Conservation (phyloP, 1,140 invertebrate genomes). For the Euborellia annulipes region DNA sequence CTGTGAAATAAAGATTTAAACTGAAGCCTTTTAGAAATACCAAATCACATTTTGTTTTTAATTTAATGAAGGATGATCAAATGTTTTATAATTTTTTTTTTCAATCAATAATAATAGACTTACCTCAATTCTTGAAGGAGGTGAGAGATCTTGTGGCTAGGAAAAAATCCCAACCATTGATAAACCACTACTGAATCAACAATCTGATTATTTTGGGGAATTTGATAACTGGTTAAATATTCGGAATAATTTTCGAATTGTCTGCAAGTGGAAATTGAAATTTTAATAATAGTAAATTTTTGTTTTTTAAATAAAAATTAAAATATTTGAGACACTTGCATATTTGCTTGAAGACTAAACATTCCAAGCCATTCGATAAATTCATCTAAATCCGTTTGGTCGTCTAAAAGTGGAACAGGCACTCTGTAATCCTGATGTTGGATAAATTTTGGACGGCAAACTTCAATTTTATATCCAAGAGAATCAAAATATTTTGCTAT, state of each 20-base stretch:
- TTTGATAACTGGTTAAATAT: constrained; percentile 27
- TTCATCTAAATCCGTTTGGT: constrained; percentile 17
- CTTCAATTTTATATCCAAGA: constrained; percentile 26
- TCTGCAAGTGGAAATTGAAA: constrained; percentile 12
- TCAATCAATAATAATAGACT: constrained; percentile 2
- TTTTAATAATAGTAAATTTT: constrained; percentile 1
- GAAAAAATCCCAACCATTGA: constrained; percentile 34
- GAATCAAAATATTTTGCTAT: constrained; percentile 37
- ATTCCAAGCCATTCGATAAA: constrained; percentile 39
- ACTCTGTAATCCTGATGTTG: constrained; percentile 23
- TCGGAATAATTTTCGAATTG: constrained; percentile 17
- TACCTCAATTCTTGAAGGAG: constrained; percentile 27
- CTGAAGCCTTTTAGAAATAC: no score
- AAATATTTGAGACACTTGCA: constrained; percentile 22
- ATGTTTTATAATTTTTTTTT: no score
- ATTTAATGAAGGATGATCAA: no score
- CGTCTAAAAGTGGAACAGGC: constrained; percentile 18
- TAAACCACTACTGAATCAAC: constrained; percentile 26
- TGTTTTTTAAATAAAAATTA: constrained; percentile 2
- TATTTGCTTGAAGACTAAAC: constrained; percentile 28
- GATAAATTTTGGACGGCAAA: constrained; percentile 27
- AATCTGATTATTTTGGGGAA: constrained; percentile 18
- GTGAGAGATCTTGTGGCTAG: constrained; percentile 23
- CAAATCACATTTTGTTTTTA: no score
- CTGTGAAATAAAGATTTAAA: no score